phyloP scores from a whole-genome alignment of 1,140 invertebrate genomes.

The Chironomus striatipennis region DNA sequence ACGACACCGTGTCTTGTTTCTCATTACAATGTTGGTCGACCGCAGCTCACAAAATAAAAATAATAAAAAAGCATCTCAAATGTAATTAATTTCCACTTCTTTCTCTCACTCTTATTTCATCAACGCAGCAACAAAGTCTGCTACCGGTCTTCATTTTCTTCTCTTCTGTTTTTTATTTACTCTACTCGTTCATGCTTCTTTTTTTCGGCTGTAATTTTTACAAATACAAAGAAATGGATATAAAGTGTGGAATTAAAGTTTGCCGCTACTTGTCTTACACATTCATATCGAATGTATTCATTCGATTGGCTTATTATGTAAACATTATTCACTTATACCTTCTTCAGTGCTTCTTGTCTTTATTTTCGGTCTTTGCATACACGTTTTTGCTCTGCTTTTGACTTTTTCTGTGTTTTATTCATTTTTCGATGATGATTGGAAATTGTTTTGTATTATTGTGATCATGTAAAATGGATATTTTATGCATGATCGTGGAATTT shows the following conservation, averaged over 20 bases:
- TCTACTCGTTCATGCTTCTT: background rate
- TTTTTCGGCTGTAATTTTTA: background rate
- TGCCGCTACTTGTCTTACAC: background rate
- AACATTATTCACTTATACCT: background rate
- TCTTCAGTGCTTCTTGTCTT: background rate
- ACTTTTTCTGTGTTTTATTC: no score
- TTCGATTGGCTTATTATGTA: background rate
- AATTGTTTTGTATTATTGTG: background rate
- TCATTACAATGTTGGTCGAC: no score
- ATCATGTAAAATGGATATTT: background rate
- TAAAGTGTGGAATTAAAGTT: background rate
- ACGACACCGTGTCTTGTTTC: no score
- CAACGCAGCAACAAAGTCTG: background rate
- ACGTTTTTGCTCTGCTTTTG: no score
- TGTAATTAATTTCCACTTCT: background rate
- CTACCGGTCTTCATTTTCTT: no score
- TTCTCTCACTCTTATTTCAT: background rate
- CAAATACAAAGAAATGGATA: background rate
- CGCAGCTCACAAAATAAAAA: no score
- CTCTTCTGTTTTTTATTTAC: no score
- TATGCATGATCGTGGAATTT: no score
- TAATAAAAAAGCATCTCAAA: no score
- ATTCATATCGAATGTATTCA: constrained; percentile 2
- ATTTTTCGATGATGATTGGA: background rate
- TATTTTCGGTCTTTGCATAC: no score